Evolutionary conservation across 1,140 invertebrate species (phyloP), one percentile per base, ranked within the genome.

Genomic region (Heterodera schachtii): DNA sequence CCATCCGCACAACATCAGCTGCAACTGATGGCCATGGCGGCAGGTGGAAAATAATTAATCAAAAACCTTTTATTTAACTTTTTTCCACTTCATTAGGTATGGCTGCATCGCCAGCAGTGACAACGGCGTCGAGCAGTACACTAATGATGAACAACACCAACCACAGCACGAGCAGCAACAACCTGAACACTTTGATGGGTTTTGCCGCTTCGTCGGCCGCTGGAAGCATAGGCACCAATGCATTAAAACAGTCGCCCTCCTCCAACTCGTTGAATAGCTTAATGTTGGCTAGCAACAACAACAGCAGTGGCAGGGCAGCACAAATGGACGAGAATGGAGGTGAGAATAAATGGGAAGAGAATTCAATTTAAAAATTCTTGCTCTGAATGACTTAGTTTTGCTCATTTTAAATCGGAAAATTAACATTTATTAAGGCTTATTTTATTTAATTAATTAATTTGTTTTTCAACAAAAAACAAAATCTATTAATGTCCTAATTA

Each of bases 1-100:
- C 43, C 75, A 11, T 44, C 75, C 41, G 75, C 75, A 7, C 75
- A 64, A 5, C 75, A 76, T 6, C 75, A 81, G 19, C 78, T 75
- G 19, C 41, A 67, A 19, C 57, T 79, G 78, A 71, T 76, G 44
- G 67, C 78, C 7, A 75, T 76, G 41, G 75, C 75, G 16, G 57
- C 57, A n/a, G 57, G 57, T 64, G 2, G 6, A 52, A 52, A 52
- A 13, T 31, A 31, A 31, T 31, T 31, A 31, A 31, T 0, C 1
- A 31, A 31, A 31, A 31, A 31, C 31, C 31, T 31, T 31, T 31
- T 31, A 52, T 8, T 64, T 64, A 64, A 19, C 16, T 64, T 8
- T 52, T 6, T 52, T 52, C 11, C 16, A 19, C 3, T 19, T 13
- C 57, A 19, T 64, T 19, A 64, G 57, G 57, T 3, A 64, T 64